A percentile compares a stretch with the other conserved stretches of the same genome.
These are phyloP conservation scores for Drosophila subquinaria DNA, from an alignment of 2,888 invertebrate species.

Conservation along the genomic window DNA sequence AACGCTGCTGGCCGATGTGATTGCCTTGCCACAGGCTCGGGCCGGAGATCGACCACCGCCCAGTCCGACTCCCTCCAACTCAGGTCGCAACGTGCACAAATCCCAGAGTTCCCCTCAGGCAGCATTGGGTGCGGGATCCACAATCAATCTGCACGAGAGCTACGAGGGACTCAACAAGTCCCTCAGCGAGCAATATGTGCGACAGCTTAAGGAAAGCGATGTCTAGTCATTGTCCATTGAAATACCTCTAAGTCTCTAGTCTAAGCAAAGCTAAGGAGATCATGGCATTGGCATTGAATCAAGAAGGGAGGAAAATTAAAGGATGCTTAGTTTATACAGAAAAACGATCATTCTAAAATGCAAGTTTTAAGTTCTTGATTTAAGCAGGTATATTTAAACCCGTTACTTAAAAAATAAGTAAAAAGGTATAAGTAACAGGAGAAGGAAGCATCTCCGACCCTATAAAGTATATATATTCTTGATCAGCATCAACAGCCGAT, in stretches of 20 bases:
- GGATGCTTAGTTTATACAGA: too few relatives aligned
- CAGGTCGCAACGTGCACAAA: slow-evolving; percentile 71
- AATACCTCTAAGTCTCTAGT: slow-evolving; percentile 50
- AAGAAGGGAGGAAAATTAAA: too few relatives aligned
- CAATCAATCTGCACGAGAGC: slow-evolving; percentile 28
- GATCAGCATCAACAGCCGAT: too few relatives aligned
- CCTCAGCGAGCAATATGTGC: slow-evolving; percentile 83
- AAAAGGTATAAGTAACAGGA: too few relatives aligned
- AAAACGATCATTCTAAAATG: too few relatives aligned
- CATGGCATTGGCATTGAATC: slow-evolving; percentile 10
- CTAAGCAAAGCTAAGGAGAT: slow-evolving; percentile 15
- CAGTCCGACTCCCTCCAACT: slow-evolving; percentile 45
- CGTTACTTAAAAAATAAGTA: too few relatives aligned
- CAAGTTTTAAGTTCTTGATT: too few relatives aligned
- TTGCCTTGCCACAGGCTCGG: slow-evolving; percentile 69
- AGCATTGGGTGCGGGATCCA: slow-evolving; percentile 31
- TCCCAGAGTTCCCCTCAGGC: slow-evolving; percentile 84
- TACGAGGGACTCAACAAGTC: slow-evolving; percentile 83
- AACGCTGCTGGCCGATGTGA: slow-evolving; percentile 89
- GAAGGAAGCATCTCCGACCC: too few relatives aligned
- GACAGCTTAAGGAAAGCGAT: slow-evolving; percentile 82
- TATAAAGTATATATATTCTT: too few relatives aligned
- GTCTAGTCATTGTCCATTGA: slow-evolving; percentile 73
- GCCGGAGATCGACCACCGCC: slow-evolving; percentile 51
- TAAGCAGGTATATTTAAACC: too few relatives aligned